Conservation (phyloP, 2,113 vertebrate genomes). For the Gila orcuttii region DNA sequence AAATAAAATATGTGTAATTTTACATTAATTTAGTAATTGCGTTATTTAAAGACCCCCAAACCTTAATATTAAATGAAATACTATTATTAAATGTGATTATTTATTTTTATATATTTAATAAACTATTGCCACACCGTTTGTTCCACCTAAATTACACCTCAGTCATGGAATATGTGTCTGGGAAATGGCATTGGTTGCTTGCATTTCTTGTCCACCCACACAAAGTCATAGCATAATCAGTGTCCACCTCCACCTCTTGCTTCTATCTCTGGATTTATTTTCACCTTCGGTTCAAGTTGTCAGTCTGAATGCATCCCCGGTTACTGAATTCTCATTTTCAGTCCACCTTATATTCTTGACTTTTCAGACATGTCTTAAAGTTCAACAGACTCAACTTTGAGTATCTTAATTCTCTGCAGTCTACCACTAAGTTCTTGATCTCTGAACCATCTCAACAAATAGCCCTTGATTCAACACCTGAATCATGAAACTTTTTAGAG, state of each 20-base stretch:
- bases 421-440: not conserved
- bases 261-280: not conserved
- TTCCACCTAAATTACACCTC: not conserved
- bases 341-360: conserved; percentile 8
- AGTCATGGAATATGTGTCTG: not conserved
- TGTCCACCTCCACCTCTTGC: not conserved
- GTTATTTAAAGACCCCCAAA: not conserved
- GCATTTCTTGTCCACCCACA: conserved; percentile 8
- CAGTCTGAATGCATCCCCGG: not conserved
- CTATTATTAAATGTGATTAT: not conserved
- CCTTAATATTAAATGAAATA: not conserved
- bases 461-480: not conserved
- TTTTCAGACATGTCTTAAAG: not conserved
- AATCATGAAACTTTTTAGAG: not conserved
- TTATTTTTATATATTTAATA: not conserved
- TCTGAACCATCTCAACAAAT: not conserved
- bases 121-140: too few relatives aligned
- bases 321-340: conserved; percentile 3
- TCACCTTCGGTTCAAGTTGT: not conserved
- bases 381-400: not conserved
- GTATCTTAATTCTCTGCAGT: not conserved
- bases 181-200: not conserved
- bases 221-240: not conserved
- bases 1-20: not conserved
- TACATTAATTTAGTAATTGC: not conserved